Evolutionary conservation across 2,888 invertebrate species (phyloP).

Genomic region (Anthrax anthrax): DNA sequence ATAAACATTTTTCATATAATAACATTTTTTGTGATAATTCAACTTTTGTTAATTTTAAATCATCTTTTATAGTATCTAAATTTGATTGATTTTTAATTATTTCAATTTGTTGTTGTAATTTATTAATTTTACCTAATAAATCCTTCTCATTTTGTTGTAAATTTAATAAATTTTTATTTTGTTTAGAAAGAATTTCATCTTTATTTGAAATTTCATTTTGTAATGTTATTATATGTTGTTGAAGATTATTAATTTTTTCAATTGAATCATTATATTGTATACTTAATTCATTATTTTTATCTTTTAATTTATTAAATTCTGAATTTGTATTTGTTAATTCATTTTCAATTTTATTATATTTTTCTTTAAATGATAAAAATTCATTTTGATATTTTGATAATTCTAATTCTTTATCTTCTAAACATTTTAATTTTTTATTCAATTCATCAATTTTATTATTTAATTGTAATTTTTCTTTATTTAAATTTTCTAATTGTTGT

Average conservation of each 20-base stretch:
- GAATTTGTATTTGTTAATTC: conserved; percentile 28
- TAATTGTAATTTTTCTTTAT: conserved; percentile 33
- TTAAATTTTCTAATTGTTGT: conserved; percentile 34
- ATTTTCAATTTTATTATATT: conserved; percentile 13
- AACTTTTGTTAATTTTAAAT: conserved; percentile 39
- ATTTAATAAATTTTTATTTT: conserved; percentile 21
- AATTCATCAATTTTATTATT: conserved; percentile 36
- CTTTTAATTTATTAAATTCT: conserved; percentile 24
- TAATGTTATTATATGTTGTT: conserved; percentile 13
- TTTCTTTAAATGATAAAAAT: conserved; percentile 10
- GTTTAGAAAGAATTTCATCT: conserved; percentile 19
- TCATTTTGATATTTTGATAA: conserved; percentile 30
- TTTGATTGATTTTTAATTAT: conserved; percentile 19
- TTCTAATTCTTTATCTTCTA: conserved; percentile 16
- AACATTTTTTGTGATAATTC: conserved; percentile 34
- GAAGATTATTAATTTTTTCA: conserved; percentile 10
- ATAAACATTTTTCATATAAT: conserved; percentile 29
- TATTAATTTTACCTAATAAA: conserved; percentile 19
- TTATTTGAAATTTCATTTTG: conserved; percentile 14
- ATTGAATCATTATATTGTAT: background rate
- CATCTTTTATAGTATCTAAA: conserved; percentile 17
- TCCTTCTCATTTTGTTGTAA: conserved; percentile 22
- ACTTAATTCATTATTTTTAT: conserved; percentile 27
- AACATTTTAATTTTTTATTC: conserved; percentile 15
- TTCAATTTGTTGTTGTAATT: conserved; percentile 22